phyloP scores from a whole-genome alignment of 2,113 vertebrate species.

The Muntiacus muntjak region DNA sequence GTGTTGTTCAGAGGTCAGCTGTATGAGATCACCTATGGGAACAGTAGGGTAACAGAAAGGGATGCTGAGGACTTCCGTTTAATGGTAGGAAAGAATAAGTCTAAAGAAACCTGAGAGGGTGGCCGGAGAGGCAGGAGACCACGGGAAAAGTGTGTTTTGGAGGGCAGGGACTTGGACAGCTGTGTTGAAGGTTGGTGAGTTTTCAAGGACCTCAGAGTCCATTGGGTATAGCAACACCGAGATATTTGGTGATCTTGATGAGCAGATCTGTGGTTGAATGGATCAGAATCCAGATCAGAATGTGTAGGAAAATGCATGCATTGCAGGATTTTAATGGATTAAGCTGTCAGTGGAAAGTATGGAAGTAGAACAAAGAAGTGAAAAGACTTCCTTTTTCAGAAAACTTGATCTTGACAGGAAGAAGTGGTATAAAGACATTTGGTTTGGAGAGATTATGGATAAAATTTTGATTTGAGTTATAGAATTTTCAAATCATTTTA shows the following conservation, averaged over 20 bases:
- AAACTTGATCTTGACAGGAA: constrained; percentile 21
- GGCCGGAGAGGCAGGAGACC: neutral
- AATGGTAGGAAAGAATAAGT: neutral
- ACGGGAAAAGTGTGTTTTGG: neutral
- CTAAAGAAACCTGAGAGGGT: neutral
- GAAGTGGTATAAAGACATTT: neutral
- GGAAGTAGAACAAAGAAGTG: neutral
- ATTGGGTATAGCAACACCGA: neutral
- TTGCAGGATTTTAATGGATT: neutral
- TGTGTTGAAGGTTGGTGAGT: neutral
- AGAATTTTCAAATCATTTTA: neutral
- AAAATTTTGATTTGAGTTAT: constrained; percentile 17
- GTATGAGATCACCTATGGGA: neutral
- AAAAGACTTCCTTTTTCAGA: neutral
- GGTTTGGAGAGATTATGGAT: neutral
- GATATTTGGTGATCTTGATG: neutral
- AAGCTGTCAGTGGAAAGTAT: neutral
- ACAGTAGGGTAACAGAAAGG: neutral
- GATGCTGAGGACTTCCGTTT: neutral
- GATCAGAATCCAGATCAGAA: neutral
- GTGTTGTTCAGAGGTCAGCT: neutral
- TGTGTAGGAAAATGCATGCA: neutral
- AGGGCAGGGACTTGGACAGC: neutral
- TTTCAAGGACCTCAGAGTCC: neutral
- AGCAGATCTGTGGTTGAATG: neutral